Evolutionary conservation across 2,888 invertebrate species (phyloP), one percentile per base, ranked within the genome.

Genomic region (Drosophila quinaria): DNA sequence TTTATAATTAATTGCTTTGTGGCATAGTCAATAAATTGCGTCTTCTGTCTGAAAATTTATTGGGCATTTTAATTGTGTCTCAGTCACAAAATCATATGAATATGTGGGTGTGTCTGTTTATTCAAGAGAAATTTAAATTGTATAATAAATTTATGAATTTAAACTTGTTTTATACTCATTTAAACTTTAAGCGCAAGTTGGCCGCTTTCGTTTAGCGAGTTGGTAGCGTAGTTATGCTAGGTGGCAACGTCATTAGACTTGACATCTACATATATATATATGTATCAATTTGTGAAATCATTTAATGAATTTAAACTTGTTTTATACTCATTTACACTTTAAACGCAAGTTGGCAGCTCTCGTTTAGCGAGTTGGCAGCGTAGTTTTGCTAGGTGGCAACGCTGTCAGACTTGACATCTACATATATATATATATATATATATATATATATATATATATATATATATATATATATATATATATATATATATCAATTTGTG

Each of bases 1-100:
- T 61, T 29, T 33, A 46, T 55, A 78, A 74, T 78, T 77, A 78
- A 78, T 78, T 77, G 68, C 62, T 50, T 42, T 77, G 74, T 56
- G 54, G 46, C 47, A 51, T 8, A 70, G 47, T 73, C 67, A 67
- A 70, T 63, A 66, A 73, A 58, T 61, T 54, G 31, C n/a, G 15
- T 25, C 13, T n/a, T 33, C 22, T 58, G 39, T 42, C 13, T 59
- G 54, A 19, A 65, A 61, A 70, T 61, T 56, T 68, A 54, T 69
- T 61, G 19, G 35, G 15, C 25, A 62, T 64, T 78, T 77, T 51
- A 70, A 70, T 74, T 73, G 72, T 62, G 33, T 8, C 19, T 31
- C 47, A 39, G 35, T 42, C 31, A 19, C 19, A 42, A 25, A 33
- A 17, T 25, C 17, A 19, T n/a, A 44, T n/a, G 9, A 33, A 39